A percentile compares a stretch with the other conserved stretches of the same genome.
Evolutionary conservation across 2,113 vertebrate species (phyloP).

Genomic region (Polypterus senegalus): DNA sequence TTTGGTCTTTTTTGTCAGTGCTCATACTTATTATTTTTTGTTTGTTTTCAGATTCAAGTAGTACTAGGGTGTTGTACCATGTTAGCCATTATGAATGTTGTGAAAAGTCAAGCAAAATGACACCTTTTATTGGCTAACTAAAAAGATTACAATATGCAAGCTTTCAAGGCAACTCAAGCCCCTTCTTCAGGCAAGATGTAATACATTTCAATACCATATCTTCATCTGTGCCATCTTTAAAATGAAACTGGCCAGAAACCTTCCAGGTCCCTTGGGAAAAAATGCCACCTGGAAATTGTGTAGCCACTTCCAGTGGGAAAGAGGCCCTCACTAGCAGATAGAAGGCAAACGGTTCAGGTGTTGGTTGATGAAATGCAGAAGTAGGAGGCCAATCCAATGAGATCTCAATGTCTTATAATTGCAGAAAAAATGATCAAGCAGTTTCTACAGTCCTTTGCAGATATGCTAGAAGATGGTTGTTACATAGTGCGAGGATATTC

Average conservation of each 20-base stretch:
- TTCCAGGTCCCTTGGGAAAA: slow-evolving; percentile 8
- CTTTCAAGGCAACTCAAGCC: neutral
- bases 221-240: neutral
- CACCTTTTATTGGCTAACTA: no score
- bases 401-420: neutral
- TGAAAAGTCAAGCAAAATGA: no score
- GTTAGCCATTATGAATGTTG: no score
- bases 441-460: slow-evolving; percentile 9
- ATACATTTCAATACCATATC: no score
- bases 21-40: no score
- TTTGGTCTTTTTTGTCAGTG: no score
- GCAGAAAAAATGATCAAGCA: neutral
- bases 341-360: slow-evolving; percentile 4
- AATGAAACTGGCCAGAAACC: slow-evolving; percentile 1
- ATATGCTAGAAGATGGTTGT: slow-evolving; percentile 7
- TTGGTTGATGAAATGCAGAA: slow-evolving; percentile 12
- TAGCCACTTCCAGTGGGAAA: slow-evolving; percentile 6
- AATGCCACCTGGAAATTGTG: slow-evolving; percentile 8
- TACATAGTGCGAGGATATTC: slow-evolving; percentile 9
- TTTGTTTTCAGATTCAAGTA: neutral
- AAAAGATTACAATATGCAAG: no score
- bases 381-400: slow-evolving; percentile 1
- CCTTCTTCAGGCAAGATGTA: no score
- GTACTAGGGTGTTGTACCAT: no score
- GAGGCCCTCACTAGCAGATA: neutral